phyloP scores from a whole-genome alignment of 2,113 vertebrate genomes.

The Parus major region DNA sequence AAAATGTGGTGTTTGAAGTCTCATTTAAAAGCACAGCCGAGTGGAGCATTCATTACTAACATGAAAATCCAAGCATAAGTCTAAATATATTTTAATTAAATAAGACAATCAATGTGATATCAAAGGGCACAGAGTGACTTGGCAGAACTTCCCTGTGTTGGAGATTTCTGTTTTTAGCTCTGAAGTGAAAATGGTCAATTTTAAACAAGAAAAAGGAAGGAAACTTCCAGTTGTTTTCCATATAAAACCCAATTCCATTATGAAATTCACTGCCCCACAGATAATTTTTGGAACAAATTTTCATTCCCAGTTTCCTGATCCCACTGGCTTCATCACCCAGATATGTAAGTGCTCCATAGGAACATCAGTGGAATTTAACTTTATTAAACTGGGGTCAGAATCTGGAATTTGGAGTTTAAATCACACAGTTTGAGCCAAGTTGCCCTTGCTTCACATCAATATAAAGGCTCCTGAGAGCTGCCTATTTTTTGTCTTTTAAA shows the following conservation, averaged over 20 bases:
- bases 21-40: neutral
- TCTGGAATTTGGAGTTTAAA: neutral
- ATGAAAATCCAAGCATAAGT: neutral
- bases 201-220: neutral
- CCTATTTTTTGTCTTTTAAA: neutral
- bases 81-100: neutral
- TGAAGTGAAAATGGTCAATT: neutral
- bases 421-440: neutral
- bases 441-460: neutral
- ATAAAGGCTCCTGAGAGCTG: neutral
- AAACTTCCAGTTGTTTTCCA: neutral
- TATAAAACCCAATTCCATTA: neutral
- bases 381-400: neutral
- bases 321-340: fast-evolving
- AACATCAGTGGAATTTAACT: neutral
- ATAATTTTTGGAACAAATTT: neutral
- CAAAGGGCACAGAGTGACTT: neutral
- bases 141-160: neutral
- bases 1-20: neutral
- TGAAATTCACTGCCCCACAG: neutral
- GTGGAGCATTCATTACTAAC: neutral
- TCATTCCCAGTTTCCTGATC: neutral
- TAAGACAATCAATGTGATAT: neutral
- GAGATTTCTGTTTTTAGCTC: neutral
- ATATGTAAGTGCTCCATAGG: fast-evolving